Base-by-base conservation (phyloP, 2,113 vertebrate genomes). In the Phrynosoma platyrhinos region DNA sequence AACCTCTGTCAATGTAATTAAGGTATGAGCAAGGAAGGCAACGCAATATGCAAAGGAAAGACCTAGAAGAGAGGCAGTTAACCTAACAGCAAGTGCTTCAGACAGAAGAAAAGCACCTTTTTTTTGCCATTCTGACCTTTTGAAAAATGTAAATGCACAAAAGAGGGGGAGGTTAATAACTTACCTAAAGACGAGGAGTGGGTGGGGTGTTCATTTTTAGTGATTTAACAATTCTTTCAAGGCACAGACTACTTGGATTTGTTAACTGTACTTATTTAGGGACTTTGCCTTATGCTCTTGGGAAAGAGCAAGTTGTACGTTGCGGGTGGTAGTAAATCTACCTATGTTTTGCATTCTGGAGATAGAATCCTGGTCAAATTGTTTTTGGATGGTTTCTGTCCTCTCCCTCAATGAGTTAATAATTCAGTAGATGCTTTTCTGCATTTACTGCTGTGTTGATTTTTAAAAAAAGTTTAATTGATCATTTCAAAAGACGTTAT, bases 1-100 rank as follows among this genome's bases (percentile, higher is more conserved):
- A 76, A 85, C 20, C n/a, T n/a, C 66, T 36, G 85, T 84, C 76
- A 80, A 89, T 74, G 53, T 36, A 85, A 89, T 89, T 85, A 79
- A 72, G 53, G 36, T 52, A 14, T 40, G 69, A 74, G 55, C 55
- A 85, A 80, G 18, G 71, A 89, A 81, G 18, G 68, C 76, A 89
- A 81, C 42, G 75, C 77, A 81, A 36, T 85, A 80, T 36, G 71
- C 30, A 55, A 13, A 87, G 68, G 52, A 71, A 32, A 83, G 32
- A 52, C 4, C 14, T 23, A 5, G 58, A 32, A 18, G 69, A 82
- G 53, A 72, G 13, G n/a, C 53, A 18, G 58, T 74, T 82, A 42
- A 53, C 78, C 27, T 72, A 87, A 62, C 21, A 64, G 53, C 53
- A 52, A n/a, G 79, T 25, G 9, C 30, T 32, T 9, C 16, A 18